Conservation (phyloP, 2,888 invertebrate species). For the Furcula furcula region DNA sequence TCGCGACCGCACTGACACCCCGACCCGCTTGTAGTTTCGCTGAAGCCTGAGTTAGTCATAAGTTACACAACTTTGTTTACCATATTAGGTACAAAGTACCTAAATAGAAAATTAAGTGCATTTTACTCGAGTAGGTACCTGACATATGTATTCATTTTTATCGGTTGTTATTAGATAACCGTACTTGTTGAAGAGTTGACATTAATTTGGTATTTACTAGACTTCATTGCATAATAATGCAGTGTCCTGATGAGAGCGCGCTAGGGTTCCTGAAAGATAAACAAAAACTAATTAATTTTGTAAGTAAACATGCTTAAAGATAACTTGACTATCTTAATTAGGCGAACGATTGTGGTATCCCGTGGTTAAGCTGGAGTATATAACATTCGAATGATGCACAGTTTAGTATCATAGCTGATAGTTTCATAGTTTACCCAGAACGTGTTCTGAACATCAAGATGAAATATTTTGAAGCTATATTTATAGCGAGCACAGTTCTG, state of each 20-base stretch:
- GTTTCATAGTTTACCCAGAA: constrained; percentile 18
- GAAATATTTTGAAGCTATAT: constrained; percentile 3
- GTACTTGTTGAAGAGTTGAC: constrained; percentile 2
- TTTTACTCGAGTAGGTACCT: neutral
- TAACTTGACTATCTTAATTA: constrained; percentile 64
- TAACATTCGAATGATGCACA: constrained; percentile 28
- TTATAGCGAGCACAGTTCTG: constrained; percentile 16
- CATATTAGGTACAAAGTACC: too few relatives aligned
- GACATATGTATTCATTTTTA: neutral
- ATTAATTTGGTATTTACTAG: constrained; percentile 6
- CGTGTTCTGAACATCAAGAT: neutral
- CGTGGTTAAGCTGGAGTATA: constrained; percentile 30
- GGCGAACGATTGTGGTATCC: constrained; percentile 53
- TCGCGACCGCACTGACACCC: too few relatives aligned
- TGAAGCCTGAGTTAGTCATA: too few relatives aligned
- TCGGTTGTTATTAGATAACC: constrained; percentile 2
- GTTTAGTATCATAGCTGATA: constrained; percentile 28
- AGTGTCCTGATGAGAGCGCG: constrained; percentile 39
- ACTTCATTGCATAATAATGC: constrained; percentile 16
- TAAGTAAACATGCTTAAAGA: constrained; percentile 43
- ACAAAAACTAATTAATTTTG: constrained; percentile 47
- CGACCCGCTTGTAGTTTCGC: too few relatives aligned
- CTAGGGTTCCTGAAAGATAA: constrained; percentile 50
- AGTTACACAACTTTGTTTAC: too few relatives aligned
- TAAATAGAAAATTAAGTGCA: neutral